Percentiles rank a stretch among this genome's conserved stretches.
Evolutionary conservation across 2,113 vertebrate genomes (phyloP).

Genomic region (Myotis davidii): DNA sequence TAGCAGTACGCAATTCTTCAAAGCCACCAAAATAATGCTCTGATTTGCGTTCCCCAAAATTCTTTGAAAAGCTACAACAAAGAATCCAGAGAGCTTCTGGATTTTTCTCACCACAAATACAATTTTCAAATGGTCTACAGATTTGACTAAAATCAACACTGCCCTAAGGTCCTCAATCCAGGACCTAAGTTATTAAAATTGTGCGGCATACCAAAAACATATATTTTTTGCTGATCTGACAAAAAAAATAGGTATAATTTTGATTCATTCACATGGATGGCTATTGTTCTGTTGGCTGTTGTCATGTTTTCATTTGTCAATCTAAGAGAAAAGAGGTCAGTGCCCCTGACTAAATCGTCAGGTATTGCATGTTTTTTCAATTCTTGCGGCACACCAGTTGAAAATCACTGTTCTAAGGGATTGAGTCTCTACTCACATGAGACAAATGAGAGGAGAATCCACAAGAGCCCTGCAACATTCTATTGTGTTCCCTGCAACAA

Average conservation of each 20-base stretch:
- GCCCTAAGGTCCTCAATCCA: not conserved
- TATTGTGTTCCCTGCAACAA: not conserved
- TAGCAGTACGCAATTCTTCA: constrained; percentile 5
- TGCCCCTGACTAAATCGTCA: too few relatives aligned
- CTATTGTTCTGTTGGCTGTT: too few relatives aligned
- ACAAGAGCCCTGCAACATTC: not conserved
- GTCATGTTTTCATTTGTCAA: too few relatives aligned
- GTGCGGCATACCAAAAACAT: not conserved
- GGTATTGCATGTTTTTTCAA: too few relatives aligned
- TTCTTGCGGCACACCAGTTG: too few relatives aligned
- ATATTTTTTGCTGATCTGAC: too few relatives aligned
- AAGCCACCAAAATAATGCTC: constrained; percentile 38
- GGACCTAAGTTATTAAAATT: not conserved
- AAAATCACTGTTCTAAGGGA: not conserved
- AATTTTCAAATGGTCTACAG: constrained; percentile 8
- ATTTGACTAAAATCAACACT: not conserved
- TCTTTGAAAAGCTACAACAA: constrained; percentile 3
- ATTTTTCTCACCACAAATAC: constrained; percentile 30
- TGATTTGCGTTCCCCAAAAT: constrained; percentile 20
- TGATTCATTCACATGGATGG: too few relatives aligned
- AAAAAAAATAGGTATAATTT: too few relatives aligned
- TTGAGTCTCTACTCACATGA: not conserved
- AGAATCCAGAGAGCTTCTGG: not conserved
- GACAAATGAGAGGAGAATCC: not conserved
- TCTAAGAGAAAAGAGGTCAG: too few relatives aligned